Conservation (phyloP, 2,113 vertebrate species). For the Grammomys surdaster region DNA sequence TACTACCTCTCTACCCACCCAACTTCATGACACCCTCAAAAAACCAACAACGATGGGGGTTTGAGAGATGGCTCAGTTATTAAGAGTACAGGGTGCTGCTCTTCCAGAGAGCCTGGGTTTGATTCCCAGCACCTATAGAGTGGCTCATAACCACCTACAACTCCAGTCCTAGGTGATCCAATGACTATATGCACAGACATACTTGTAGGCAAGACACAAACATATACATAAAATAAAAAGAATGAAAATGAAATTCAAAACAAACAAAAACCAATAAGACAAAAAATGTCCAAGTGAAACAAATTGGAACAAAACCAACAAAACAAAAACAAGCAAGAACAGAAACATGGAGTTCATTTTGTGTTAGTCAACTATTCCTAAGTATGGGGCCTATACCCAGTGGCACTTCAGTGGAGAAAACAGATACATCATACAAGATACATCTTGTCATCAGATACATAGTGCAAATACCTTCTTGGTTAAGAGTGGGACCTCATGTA, state of each 20-base stretch:
- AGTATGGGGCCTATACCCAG: background rate
- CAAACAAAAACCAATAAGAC: background rate
- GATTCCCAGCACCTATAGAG: background rate
- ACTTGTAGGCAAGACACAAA: background rate
- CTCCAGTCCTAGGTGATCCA: background rate
- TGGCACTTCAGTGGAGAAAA: background rate
- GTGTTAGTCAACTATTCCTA: background rate
- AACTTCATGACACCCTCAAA: background rate
- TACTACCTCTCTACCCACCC: background rate
- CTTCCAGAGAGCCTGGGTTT: background rate
- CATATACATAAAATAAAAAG: background rate
- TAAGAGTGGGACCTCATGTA: background rate
- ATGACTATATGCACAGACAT: background rate
- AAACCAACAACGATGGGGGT: background rate
- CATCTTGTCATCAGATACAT: background rate
- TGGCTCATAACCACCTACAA: background rate
- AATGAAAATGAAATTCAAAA: background rate
- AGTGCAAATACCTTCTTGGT: background rate
- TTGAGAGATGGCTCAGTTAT: background rate
- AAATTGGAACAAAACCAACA: background rate
- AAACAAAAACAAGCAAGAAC: background rate
- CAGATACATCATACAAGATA: too few species aligned
- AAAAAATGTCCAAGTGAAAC: background rate
- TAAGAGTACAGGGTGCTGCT: background rate
- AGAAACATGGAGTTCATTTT: background rate